Evolutionary conservation across 64 coral and sea anemone species (phyloP).

Genomic region (Acropora yongei): DNA sequence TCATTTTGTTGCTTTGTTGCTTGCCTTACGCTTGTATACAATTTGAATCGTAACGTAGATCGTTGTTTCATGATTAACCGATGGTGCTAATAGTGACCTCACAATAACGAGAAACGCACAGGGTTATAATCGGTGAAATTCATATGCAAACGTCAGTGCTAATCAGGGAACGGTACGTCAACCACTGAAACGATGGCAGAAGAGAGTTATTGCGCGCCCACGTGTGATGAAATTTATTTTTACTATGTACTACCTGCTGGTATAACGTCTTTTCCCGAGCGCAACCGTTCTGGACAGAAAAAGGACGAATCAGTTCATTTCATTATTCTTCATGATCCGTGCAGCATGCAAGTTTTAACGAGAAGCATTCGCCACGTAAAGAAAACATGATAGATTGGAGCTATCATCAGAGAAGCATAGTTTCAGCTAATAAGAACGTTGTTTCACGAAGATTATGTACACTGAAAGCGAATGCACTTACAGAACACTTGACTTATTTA

Average conservation of each 20-base stretch:
- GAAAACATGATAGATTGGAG: neutral
- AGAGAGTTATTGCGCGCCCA: neutral
- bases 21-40: neutral
- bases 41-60: neutral
- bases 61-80: neutral
- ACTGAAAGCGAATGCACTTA: neutral
- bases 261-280: too few relatives aligned
- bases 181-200: neutral
- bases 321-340: neutral
- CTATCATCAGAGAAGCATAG: neutral
- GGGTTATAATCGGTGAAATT: neutral
- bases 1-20: too few relatives aligned
- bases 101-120: neutral
- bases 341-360: neutral
- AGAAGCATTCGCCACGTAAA: neutral
- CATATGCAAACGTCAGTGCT: neutral
- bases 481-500: neutral
- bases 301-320: neutral
- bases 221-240: too few relatives aligned
- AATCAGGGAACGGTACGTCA: neutral
- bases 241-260: too few relatives aligned
- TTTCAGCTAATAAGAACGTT: neutral
- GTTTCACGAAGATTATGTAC: neutral
- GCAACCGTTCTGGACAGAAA: too few relatives aligned
- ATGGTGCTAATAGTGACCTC: conserved; percentile 46